Base-by-base conservation (phyloP, 2,797 vertebrate genomes). In the Netta rufina region DNA sequence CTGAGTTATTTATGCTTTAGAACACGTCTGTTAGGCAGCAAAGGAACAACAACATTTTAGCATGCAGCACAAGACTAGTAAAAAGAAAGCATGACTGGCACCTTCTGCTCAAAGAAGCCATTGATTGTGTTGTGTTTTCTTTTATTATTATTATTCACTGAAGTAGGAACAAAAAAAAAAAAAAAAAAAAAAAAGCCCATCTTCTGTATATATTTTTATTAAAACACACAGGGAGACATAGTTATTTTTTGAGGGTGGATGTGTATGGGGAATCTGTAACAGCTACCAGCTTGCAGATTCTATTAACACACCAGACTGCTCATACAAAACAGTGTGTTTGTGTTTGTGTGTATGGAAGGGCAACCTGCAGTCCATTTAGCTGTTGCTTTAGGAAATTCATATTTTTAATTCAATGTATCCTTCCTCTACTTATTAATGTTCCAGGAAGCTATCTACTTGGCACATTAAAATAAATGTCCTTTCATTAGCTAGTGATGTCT, bases 61-160 rank as follows among this genome's bases (percentile, higher is more conserved):
- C 12, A 54, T 14, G 8, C 13, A 66, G 27, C 16, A 58, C 32
- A 39, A 85, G 22, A 27, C 28, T 45, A 62, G 32, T 67, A 84
- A 57, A 77, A 87, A 78, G 25, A 47, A 70, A n/a, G 6, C 1
- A n/a, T 7, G 3, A 62, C 6, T 73, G 27, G 2, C 19, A 25
- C 39, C 30, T 41, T 81, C 47, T 56, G 7, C 19, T 64, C 32
- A 39, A 84, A 84, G 11, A 57, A 67, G 13, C 6, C n/a, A 54
- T 45, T 85, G 19, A 3, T 51, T 51, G n/a, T 6, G 12, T 0
- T 1, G n/a, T 7, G 9, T 0, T 0, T 47, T 78, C 67, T 16
- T 71, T 56, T 7, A 9, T 0, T 0, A 43, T 77, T 71, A 14
- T 71, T 56, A 33, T 69, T 53, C 58, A 53, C 17, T 79, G 51